These are phyloP conservation scores for Corvus moneduloides DNA, from an alignment of 2,113 vertebrate genomes.

Conservation along the genomic window DNA sequence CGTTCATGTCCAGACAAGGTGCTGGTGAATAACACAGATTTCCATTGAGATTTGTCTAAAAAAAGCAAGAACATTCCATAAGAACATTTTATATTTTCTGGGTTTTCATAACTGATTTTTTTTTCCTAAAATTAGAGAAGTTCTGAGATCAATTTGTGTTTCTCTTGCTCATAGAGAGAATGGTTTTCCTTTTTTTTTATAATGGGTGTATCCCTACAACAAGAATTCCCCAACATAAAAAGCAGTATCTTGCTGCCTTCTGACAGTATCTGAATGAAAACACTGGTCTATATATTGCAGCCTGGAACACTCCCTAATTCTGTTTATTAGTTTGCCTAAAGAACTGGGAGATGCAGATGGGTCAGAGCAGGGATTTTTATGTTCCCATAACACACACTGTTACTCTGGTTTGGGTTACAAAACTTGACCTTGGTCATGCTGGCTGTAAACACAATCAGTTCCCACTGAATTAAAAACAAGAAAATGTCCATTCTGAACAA, in stretches of 20 bases:
- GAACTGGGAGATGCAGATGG: not conserved
- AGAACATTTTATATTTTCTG: not conserved
- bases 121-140: not conserved
- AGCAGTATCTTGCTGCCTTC: not conserved
- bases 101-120: not conserved
- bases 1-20: not conserved
- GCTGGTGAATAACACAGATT: not conserved
- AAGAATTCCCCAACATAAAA: not conserved
- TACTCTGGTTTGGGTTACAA: not conserved
- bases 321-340: not conserved
- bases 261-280: not conserved
- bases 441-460: not conserved
- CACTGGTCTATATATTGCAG: not conserved
- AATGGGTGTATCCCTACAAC: not conserved
- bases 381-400: not conserved
- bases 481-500: not conserved
- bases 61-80: not conserved
- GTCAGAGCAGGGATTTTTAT: not conserved
- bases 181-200: not conserved
- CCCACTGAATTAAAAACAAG: not conserved
- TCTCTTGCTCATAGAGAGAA: not conserved
- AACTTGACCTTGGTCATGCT: not conserved
- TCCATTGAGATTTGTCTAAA: not conserved
- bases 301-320: not conserved
- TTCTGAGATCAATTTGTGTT: not conserved